These are phyloP conservation scores for Drosophila subsilvestris DNA, from an alignment of 2,888 invertebrate species.

Conservation along the genomic window DNA sequence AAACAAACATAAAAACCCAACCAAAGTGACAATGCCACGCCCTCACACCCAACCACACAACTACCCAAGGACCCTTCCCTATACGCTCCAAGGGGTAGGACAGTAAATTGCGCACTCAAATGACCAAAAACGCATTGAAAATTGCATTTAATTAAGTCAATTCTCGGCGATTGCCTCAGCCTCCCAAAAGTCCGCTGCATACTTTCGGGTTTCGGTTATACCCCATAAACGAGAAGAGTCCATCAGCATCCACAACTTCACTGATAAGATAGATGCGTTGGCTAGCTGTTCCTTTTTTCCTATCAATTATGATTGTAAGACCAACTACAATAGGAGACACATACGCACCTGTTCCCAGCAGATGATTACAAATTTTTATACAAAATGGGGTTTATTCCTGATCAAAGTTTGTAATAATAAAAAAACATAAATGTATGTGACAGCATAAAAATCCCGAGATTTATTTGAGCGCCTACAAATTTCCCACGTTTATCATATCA, in stretches of 20 bases:
- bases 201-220: slow-evolving; percentile 36
- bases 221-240: background rate
- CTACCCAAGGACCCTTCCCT: slow-evolving; percentile 4
- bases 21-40: slow-evolving; percentile 56
- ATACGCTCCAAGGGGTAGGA: slow-evolving; percentile 30
- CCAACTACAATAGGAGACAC: too few species aligned
- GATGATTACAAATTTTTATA: too few species aligned
- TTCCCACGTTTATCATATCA: too few species aligned
- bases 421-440: too few species aligned
- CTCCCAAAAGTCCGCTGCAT: slow-evolving; percentile 51
- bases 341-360: too few species aligned
- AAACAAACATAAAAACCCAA: slow-evolving; percentile 76
- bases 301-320: too few species aligned
- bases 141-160: slow-evolving; percentile 79
- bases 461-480: too few species aligned
- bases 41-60: slow-evolving; percentile 5
- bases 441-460: too few species aligned
- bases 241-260: background rate
- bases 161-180: slow-evolving; percentile 41
- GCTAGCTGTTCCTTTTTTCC: slow-evolving; percentile 32
- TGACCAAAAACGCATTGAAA: slow-evolving; percentile 72
- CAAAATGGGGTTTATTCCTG: too few species aligned
- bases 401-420: too few species aligned
- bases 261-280: too few species aligned
- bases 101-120: slow-evolving; percentile 73